phyloP scores from a whole-genome alignment of 2,113 vertebrate species.

The Casuarius casuarius region DNA sequence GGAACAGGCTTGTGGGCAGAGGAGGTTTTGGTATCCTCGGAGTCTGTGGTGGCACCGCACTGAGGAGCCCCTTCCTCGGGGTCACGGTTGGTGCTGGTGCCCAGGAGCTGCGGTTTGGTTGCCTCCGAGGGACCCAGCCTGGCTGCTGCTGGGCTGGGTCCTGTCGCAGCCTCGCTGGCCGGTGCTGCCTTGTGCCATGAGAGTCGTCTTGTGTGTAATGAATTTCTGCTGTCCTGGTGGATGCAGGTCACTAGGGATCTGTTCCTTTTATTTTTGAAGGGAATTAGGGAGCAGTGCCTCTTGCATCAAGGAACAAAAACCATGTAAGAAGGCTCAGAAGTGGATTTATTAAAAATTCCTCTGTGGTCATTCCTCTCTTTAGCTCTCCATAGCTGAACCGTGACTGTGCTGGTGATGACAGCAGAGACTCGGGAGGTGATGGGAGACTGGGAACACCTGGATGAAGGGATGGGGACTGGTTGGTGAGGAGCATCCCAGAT shows the following conservation, averaged over 20 bases:
- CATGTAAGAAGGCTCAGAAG: not conserved
- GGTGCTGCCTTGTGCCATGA: not conserved
- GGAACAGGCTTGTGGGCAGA: not conserved
- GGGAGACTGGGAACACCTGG: not conserved
- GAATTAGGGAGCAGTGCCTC: not conserved
- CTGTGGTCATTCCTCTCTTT: not conserved
- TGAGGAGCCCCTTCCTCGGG: not conserved
- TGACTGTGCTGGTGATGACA: not conserved
- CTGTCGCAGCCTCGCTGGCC: not conserved
- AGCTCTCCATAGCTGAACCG: not conserved
- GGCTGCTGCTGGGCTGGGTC: not conserved
- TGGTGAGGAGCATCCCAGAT: not conserved
- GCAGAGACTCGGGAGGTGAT: not conserved
- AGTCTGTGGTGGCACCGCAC: not conserved
- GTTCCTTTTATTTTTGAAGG: not conserved
- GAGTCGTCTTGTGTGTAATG: not conserved
- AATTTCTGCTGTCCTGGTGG: not conserved
- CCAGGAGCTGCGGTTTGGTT: accelerated
- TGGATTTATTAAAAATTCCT: not conserved
- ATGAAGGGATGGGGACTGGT: not conserved
- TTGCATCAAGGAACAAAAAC: not conserved
- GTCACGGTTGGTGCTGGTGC: accelerated
- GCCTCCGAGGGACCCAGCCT: not conserved
- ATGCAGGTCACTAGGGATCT: not conserved
- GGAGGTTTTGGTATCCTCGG: not conserved